These are phyloP conservation scores for Myzus persicae DNA, from an alignment of 1,140 invertebrate species.

Conservation along the genomic window DNA sequence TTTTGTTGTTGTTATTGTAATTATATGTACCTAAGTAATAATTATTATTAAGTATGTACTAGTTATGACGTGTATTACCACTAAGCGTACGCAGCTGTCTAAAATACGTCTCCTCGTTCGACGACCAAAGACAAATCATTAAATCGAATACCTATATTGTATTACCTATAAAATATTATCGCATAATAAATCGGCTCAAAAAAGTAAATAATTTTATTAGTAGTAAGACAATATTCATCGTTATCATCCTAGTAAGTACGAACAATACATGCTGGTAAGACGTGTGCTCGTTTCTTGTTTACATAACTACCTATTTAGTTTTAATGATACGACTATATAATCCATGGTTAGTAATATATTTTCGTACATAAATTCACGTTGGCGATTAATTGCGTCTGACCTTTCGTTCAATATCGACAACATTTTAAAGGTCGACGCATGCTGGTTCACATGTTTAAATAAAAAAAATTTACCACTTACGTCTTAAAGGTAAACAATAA, in stretches of 20 bases:
- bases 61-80: neutral
- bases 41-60: neutral
- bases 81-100: neutral
- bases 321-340: neutral
- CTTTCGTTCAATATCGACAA: slow-evolving; percentile 3
- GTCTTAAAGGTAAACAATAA: neutral
- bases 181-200: neutral
- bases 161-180: neutral
- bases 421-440: slow-evolving; percentile 1
- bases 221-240: neutral
- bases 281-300: neutral
- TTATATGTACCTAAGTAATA: neutral
- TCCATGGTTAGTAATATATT: neutral
- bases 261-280: neutral
- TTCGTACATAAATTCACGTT: neutral
- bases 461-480: neutral
- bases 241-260: neutral
- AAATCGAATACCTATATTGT: neutral
- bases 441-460: neutral
- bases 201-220: neutral
- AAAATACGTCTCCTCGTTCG: neutral
- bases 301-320: neutral
- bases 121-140: neutral
- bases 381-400: neutral
- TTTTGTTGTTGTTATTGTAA: neutral